phyloP scores from a whole-genome alignment of 2,113 vertebrate genomes.

The Cinclus cinclus region DNA sequence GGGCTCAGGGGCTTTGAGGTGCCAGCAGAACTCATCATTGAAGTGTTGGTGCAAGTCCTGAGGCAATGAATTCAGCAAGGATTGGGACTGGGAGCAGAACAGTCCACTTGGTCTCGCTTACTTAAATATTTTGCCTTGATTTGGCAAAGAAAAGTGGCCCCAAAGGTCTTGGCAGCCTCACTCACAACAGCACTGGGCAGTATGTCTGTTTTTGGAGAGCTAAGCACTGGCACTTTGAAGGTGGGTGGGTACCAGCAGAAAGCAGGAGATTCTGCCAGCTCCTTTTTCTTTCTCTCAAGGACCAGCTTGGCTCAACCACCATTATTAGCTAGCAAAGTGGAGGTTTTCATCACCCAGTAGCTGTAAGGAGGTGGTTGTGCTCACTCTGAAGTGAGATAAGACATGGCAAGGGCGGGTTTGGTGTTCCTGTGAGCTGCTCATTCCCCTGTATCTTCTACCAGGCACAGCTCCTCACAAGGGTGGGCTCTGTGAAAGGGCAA shows the following conservation, averaged over 20 bases:
- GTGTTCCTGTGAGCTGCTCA: accelerated
- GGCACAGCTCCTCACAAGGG: accelerated
- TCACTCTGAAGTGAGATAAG: neutral
- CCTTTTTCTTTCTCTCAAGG: neutral
- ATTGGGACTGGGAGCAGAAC: neutral
- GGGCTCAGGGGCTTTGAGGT: neutral
- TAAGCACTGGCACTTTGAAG: neutral
- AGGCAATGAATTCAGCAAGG: neutral
- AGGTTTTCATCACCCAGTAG: neutral
- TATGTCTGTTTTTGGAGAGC: neutral
- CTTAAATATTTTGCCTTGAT: neutral
- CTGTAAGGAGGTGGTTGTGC: neutral
- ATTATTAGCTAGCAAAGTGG: neutral
- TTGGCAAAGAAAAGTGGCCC: neutral
- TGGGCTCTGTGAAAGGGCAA: neutral
- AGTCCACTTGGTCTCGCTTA: neutral
- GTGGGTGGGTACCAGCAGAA: neutral
- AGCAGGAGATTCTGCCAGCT: neutral
- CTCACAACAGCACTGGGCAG: neutral
- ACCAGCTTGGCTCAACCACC: neutral
- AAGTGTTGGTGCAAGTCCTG: neutral
- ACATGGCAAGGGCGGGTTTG: accelerated
- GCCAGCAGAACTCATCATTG: neutral
- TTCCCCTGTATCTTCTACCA: accelerated
- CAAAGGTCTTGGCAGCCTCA: neutral